phyloP scores from a whole-genome alignment of 2,113 vertebrate genomes.

The Puntigrus tetrazona region DNA sequence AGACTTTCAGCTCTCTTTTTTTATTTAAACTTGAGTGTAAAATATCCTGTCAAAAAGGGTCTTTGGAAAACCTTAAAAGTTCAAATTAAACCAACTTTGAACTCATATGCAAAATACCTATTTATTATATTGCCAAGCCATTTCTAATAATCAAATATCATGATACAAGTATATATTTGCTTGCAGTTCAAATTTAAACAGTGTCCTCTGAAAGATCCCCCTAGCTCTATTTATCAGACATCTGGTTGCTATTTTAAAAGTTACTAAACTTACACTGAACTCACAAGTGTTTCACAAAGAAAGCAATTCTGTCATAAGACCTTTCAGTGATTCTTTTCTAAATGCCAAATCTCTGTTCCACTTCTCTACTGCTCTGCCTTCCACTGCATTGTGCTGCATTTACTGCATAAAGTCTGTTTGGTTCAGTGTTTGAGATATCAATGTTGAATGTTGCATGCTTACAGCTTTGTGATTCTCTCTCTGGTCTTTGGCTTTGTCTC shows the following conservation, averaged over 20 bases:
- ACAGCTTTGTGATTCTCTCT: constrained; percentile 13
- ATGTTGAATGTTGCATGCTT: constrained; percentile 45
- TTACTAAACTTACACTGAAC: not conserved
- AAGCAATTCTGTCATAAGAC: not conserved
- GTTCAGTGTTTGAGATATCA: constrained; percentile 13
- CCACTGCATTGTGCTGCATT: constrained; percentile 48
- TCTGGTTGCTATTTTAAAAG: not conserved
- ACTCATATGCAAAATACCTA: not conserved
- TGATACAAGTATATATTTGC: not conserved
- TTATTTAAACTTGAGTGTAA: not conserved
- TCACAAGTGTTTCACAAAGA: not conserved
- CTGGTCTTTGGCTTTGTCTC: constrained; percentile 28
- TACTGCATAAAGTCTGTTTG: constrained; percentile 2
- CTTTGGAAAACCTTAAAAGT: not conserved
- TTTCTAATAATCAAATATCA: not conserved
- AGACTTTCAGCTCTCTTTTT: not conserved
- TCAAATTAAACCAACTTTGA: not conserved
- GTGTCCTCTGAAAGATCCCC: not conserved
- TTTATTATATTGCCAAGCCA: not conserved
- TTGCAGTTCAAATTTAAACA: constrained; percentile 1
- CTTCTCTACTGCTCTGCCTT: not conserved
- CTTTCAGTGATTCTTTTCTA: constrained; percentile 13
- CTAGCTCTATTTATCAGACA: not conserved
- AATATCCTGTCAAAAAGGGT: not conserved
- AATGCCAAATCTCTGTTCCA: constrained; percentile 3